A percentile compares a stretch with the other conserved stretches of the same genome.
Evolutionary conservation across 2,888 invertebrate genomes (phyloP).

Genomic region (Latrodectus elegans): DNA sequence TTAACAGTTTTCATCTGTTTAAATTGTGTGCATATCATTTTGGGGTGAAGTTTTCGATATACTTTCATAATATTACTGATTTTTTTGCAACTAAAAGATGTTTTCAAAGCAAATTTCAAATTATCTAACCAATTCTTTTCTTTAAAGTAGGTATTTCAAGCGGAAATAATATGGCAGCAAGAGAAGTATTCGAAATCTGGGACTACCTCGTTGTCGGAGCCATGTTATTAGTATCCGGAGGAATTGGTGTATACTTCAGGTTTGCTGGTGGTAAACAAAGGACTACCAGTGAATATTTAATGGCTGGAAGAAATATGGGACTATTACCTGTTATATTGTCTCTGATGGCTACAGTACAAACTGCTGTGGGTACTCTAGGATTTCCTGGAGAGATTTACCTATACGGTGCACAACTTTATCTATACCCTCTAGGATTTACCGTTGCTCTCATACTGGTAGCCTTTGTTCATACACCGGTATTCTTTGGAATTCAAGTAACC

Average conservation of each 20-base stretch:
- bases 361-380: slow-evolving; percentile 69
- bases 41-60: too few relatives aligned
- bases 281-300: slow-evolving; percentile 63
- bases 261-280: slow-evolving; percentile 57
- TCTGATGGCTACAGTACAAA: slow-evolving; percentile 69
- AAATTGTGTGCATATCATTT: too few relatives aligned
- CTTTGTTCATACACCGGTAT: slow-evolving; percentile 87
- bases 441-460: slow-evolving; percentile 85
- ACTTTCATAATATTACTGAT: too few relatives aligned
- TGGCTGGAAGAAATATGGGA: slow-evolving; percentile 67
- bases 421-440: slow-evolving; percentile 80
- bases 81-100: too few relatives aligned
- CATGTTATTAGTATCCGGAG: slow-evolving; percentile 48
- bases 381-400: slow-evolving; percentile 68
- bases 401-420: slow-evolving; percentile 80
- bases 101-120: too few relatives aligned
- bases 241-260: slow-evolving; percentile 47
- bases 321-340: slow-evolving; percentile 68
- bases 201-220: slow-evolving; percentile 57
- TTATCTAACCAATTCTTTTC: too few relatives aligned
- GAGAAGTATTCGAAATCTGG: slow-evolving; percentile 46
- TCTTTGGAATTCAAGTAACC: slow-evolving; percentile 86
- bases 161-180: neutral
- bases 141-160: too few relatives aligned
- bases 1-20: too few relatives aligned